phyloP scores from a whole-genome alignment of 2,888 invertebrate species.

The Pandemis cinnamomeana region DNA sequence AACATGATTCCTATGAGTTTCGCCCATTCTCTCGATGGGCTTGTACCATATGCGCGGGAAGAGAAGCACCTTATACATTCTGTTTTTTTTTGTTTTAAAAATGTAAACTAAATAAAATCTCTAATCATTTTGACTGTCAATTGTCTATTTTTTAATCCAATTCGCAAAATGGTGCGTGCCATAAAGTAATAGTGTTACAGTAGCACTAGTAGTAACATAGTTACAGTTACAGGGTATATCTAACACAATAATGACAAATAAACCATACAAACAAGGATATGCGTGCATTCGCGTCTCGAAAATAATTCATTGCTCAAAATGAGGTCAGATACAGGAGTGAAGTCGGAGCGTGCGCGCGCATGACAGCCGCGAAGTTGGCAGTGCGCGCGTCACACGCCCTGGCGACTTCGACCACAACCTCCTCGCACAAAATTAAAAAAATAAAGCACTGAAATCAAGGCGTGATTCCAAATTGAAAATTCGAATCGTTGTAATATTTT shows the following conservation, averaged over 20 bases:
- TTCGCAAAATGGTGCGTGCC: not conserved
- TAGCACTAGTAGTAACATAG: not conserved
- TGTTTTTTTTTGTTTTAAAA: too few species aligned
- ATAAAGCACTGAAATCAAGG: conserved; percentile 48
- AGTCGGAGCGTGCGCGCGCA: conserved; percentile 50
- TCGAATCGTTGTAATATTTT: conserved; percentile 4
- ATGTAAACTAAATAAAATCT: too few species aligned
- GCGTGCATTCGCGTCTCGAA: conserved; percentile 69
- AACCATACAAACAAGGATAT: conserved; percentile 50
- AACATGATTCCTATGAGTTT: too few species aligned
- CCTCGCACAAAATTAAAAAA: conserved; percentile 47
- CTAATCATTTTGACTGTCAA: too few species aligned
- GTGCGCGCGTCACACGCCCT: conserved; percentile 48
- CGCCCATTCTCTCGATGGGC: too few species aligned
- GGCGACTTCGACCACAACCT: conserved; percentile 45
- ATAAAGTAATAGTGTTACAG: not conserved
- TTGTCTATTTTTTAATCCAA: not conserved
- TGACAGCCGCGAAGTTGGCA: conserved; percentile 44
- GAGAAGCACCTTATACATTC: too few species aligned
- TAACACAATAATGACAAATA: conserved; percentile 31
- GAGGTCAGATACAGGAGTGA: conserved; percentile 67
- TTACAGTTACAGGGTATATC: not conserved
- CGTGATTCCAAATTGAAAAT: conserved; percentile 49
- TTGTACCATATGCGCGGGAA: too few species aligned
- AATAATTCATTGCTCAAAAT: conserved; percentile 76